A percentile compares a stretch with the other conserved stretches of the same genome.
These are phyloP conservation scores for Trinorchestia longiramus DNA, from an alignment of 1,140 invertebrate genomes.

Conservation along the genomic window DNA sequence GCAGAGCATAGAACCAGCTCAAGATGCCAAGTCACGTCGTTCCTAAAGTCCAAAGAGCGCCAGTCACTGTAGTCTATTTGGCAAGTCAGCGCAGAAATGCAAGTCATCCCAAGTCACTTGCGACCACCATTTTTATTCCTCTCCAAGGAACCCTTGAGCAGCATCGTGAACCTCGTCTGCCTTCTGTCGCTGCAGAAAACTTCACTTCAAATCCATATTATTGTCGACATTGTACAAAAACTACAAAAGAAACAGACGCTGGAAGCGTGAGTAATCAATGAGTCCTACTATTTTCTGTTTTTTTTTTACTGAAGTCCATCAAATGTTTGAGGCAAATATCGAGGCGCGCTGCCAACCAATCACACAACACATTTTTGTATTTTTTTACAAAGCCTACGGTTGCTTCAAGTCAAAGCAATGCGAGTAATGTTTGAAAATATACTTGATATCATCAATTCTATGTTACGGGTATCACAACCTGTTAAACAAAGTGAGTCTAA, in stretches of 20 bases:
- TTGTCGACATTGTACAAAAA: neutral
- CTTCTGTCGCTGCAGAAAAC: neutral
- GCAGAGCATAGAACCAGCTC: slow-evolving; percentile 37
- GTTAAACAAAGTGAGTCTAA: neutral
- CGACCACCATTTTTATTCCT: slow-evolving; percentile 35
- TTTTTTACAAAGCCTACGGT: neutral
- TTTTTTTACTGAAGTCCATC: neutral
- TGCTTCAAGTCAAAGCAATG: neutral
- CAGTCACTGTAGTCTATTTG: slow-evolving; percentile 52
- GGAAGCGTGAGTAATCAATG: neutral
- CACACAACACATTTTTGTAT: neutral
- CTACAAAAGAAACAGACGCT: neutral
- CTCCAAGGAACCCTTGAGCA: slow-evolving; percentile 15
- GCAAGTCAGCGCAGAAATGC: slow-evolving; percentile 49
- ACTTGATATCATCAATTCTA: neutral
- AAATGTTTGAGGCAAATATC: neutral
- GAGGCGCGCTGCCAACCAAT: neutral
- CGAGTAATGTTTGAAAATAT: neutral
- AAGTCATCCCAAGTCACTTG: slow-evolving; percentile 32
- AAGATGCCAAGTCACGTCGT: slow-evolving; percentile 11
- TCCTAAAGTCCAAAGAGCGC: slow-evolving; percentile 42
- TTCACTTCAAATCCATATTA: neutral
- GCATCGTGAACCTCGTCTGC: neutral
- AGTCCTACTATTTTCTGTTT: neutral
- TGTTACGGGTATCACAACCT: neutral